Conservation (phyloP, 2,888 invertebrate genomes). For the Temnothorax rugatulus region DNA sequence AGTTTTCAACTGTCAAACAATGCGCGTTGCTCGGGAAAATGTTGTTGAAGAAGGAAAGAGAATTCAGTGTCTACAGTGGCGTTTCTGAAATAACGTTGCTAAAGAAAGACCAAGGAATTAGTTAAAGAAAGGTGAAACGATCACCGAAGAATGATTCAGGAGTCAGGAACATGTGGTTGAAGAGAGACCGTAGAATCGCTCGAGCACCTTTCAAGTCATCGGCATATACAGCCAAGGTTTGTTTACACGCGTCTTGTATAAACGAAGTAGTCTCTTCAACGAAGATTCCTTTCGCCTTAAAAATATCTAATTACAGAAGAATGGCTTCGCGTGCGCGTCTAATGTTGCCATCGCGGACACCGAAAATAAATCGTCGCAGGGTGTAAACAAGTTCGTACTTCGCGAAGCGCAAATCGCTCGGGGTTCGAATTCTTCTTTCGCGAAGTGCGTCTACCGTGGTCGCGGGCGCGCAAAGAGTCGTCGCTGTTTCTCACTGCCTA, state of each 20-base stretch:
- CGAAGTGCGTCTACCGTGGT: slow-evolving; percentile 23
- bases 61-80: neutral
- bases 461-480: neutral
- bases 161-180: neutral
- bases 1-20: slow-evolving; percentile 9
- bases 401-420: slow-evolving; percentile 43
- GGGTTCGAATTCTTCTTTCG: slow-evolving; percentile 33
- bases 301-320: slow-evolving; percentile 41
- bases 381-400: slow-evolving; percentile 48
- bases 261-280: neutral
- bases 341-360: slow-evolving; percentile 20
- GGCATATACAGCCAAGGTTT: slow-evolving; percentile 29
- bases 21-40: neutral
- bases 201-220: slow-evolving; percentile 25
- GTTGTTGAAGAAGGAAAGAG: neutral
- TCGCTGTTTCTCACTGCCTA: slow-evolving; percentile 40
- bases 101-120: slow-evolving; percentile 5
- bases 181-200: neutral
- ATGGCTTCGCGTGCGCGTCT: slow-evolving; percentile 15
- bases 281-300: slow-evolving; percentile 45
- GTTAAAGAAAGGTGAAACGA: neutral
- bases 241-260: slow-evolving; percentile 10
- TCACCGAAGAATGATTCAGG: neutral
- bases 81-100: slow-evolving; percentile 7
- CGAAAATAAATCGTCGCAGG: slow-evolving; percentile 46